Percentiles rank a stretch among this genome's conserved stretches.
Conservation (phyloP, 2,113 vertebrate genomes). For the Microtus ochrogaster region DNA sequence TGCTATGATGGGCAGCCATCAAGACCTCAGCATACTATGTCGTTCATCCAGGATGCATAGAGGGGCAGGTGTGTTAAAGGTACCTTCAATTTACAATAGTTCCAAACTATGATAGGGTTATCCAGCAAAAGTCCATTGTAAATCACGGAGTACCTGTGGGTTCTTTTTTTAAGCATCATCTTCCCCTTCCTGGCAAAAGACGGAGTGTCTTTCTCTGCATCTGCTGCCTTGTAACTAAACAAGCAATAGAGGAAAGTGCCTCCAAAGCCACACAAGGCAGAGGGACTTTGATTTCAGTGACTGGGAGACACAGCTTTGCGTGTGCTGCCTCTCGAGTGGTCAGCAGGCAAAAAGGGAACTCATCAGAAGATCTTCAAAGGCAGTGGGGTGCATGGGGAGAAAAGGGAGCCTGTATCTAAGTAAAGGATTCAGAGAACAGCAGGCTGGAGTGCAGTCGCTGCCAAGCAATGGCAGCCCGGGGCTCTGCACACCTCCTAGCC, state of each 20-base stretch:
- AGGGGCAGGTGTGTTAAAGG: neutral
- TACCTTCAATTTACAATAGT: neutral
- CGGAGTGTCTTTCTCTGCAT: neutral
- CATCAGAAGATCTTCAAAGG: slow-evolving; percentile 48
- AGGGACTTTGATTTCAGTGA: slow-evolving; percentile 1
- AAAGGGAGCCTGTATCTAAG: neutral
- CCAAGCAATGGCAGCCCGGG: neutral
- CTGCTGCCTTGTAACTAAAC: neutral
- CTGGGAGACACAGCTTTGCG: slow-evolving; percentile 19
- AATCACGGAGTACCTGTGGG: neutral
- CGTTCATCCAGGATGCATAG: neutral
- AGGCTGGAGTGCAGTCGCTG: neutral
- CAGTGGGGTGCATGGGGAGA: neutral
- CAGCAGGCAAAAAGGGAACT: neutral
- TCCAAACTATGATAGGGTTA: neutral
- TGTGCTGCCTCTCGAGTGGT: neutral
- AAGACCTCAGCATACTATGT: neutral
- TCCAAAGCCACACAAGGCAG: neutral
- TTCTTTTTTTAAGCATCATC: slow-evolving; percentile 32
- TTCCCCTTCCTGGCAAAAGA: slow-evolving; percentile 19
- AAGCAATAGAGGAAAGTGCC: neutral
- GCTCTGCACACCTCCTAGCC: slow-evolving; percentile 50
- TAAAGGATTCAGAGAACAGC: neutral
- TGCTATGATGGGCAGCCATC: rapidly evolving
- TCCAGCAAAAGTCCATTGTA: neutral